These are phyloP conservation scores for Callorhinus ursinus DNA, from an alignment of 2,113 vertebrate genomes.

Conservation along the genomic window DNA sequence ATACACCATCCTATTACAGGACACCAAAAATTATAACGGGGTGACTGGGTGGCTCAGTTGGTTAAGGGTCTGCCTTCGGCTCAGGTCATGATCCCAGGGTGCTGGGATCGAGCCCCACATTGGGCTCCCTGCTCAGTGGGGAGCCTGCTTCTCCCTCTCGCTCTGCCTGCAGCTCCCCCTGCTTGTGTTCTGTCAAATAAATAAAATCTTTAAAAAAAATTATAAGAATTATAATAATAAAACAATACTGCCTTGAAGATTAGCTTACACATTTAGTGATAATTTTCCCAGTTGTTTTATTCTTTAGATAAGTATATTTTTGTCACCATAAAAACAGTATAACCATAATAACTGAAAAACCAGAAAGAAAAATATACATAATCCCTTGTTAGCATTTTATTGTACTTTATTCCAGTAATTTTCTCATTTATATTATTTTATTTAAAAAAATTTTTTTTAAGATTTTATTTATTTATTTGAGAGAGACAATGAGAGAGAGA, in stretches of 20 bases:
- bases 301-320: not conserved
- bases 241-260: constrained; percentile 29
- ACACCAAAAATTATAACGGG: not conserved
- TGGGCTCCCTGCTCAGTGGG: too few species aligned
- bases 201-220: too few species aligned
- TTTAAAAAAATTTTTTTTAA: too few species aligned
- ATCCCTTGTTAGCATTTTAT: constrained; percentile 24
- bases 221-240: constrained; percentile 18
- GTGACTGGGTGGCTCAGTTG: too few species aligned
- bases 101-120: too few species aligned
- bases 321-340: not conserved
- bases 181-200: too few species aligned
- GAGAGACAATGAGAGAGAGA: too few species aligned
- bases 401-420: constrained; percentile 28
- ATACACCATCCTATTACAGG: not conserved
- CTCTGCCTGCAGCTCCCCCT: too few species aligned
- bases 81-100: too few species aligned
- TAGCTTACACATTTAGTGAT: constrained; percentile 20
- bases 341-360: constrained; percentile 28
- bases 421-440: constrained; percentile 26
- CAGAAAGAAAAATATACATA: constrained; percentile 22
- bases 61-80: too few species aligned
- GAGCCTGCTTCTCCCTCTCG: too few species aligned
- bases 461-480: too few species aligned
- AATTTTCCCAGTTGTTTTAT: constrained; percentile 36